A percentile compares a stretch with the other conserved stretches of the same genome.
Evolutionary conservation across 2,113 vertebrate genomes (phyloP).

Genomic region (Macquaria ambigua): DNA sequence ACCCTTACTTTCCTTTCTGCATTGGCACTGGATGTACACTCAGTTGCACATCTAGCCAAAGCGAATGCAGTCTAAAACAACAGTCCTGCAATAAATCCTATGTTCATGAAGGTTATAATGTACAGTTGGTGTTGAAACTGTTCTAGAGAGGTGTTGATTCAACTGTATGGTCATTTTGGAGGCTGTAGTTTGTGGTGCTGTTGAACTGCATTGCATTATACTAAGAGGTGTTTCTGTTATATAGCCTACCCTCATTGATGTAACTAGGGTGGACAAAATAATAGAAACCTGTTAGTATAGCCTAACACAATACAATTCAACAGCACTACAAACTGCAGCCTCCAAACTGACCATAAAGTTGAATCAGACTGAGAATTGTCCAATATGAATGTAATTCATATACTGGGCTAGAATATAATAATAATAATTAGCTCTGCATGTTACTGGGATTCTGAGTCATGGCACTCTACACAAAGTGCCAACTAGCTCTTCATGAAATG

Average conservation of each 20-base stretch:
- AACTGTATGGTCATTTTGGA: too few relatives aligned
- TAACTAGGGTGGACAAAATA: background rate
- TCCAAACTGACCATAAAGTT: background rate
- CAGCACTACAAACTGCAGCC: background rate
- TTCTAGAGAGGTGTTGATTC: too few relatives aligned
- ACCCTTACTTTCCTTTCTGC: background rate
- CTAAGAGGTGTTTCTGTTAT: too few relatives aligned
- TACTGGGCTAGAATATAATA: background rate
- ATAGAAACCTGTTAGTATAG: background rate
- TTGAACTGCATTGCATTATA: too few relatives aligned
- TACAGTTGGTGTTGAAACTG: too few relatives aligned
- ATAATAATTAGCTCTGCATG: constrained; percentile 6
- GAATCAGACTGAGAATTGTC: background rate
- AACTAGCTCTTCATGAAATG: constrained; percentile 39
- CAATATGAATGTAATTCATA: background rate
- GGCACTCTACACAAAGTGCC: constrained; percentile 11
- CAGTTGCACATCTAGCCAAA: background rate
- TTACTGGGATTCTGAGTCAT: constrained; percentile 1
- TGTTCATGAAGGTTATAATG: too few relatives aligned
- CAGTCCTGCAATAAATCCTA: too few relatives aligned
- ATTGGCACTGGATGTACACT: too few relatives aligned
- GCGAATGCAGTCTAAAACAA: too few relatives aligned
- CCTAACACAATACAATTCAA: background rate
- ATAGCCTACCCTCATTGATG: too few relatives aligned
- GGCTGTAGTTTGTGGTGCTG: too few relatives aligned